phyloP scores from a whole-genome alignment of 2,113 vertebrate species.

The Amazona vittata region DNA sequence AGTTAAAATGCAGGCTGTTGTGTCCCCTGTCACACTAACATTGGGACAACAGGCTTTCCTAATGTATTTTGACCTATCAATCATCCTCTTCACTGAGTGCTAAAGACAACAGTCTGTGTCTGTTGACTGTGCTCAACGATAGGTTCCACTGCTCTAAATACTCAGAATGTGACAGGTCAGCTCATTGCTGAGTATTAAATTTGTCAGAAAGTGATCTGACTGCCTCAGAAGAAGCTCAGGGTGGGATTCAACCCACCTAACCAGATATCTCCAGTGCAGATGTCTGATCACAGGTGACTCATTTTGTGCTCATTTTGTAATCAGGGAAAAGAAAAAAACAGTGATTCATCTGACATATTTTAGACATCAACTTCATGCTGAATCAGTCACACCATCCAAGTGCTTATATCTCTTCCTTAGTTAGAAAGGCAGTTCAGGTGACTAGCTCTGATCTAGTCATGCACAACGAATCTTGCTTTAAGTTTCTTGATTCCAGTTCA shows the following conservation, averaged over 20 bases:
- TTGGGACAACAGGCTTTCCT: not conserved
- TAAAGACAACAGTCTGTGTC: not conserved
- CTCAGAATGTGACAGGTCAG: not conserved
- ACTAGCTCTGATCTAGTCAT: not conserved
- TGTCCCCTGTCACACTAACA: not conserved
- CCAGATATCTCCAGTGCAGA: not conserved
- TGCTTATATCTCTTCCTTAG: not conserved
- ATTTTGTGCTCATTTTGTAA: not conserved
- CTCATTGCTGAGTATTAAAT: not conserved
- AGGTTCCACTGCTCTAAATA: not conserved
- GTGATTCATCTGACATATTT: constrained; percentile 2
- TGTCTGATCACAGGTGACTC: not conserved
- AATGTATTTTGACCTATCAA: not conserved
- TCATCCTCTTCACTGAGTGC: not conserved
- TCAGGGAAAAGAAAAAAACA: not conserved
- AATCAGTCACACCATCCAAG: not conserved
- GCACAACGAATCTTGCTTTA: not conserved
- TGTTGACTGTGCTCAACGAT: not conserved
- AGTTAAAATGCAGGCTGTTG: not conserved
- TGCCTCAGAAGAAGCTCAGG: not conserved
- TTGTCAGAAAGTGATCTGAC: not conserved
- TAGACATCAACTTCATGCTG: not conserved
- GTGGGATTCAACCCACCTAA: not conserved
- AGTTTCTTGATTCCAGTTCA: not conserved
- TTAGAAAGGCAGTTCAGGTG: not conserved